These are phyloP conservation scores for Subacronicta megacephala DNA, from an alignment of 2,888 invertebrate species.

Conservation along the genomic window DNA sequence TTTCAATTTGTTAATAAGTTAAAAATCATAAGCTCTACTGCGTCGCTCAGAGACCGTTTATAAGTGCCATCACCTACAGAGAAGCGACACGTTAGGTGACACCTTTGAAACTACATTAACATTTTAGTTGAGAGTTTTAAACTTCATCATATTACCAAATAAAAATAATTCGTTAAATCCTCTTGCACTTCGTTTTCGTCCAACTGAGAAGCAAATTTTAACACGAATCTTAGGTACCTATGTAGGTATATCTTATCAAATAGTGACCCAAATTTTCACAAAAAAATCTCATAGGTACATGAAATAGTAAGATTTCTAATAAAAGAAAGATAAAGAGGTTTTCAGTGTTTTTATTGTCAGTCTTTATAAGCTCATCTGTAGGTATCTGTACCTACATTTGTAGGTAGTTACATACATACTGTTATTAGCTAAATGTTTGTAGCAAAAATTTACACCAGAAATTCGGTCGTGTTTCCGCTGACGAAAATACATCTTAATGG, in stretches of 20 bases:
- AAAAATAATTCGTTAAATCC: too few relatives aligned
- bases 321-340: too few relatives aligned
- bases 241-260: background rate
- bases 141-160: conserved; percentile 3
- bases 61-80: conserved; percentile 75
- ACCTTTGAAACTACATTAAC: conserved; percentile 76
- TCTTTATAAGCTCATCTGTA: background rate
- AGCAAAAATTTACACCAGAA: conserved; percentile 28
- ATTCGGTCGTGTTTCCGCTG: conserved; percentile 34
- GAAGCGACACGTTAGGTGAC: conserved; percentile 75
- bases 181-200: too few relatives aligned
- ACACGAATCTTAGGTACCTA: too few relatives aligned
- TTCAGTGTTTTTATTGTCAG: background rate
- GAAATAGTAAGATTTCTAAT: too few relatives aligned
- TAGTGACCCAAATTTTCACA: background rate
- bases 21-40: conserved; percentile 65
- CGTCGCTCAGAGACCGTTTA: conserved; percentile 49
- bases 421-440: conserved; percentile 9
- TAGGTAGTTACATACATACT: too few relatives aligned
- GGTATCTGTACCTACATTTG: background rate
- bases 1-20: conserved; percentile 68
- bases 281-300: too few relatives aligned
- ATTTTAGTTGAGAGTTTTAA: conserved; percentile 52
- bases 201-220: too few relatives aligned
- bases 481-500: conserved; percentile 21